phyloP scores from a whole-genome alignment of 2,797 vertebrate genomes.

The Pseudochaenichthys georgianus region DNA sequence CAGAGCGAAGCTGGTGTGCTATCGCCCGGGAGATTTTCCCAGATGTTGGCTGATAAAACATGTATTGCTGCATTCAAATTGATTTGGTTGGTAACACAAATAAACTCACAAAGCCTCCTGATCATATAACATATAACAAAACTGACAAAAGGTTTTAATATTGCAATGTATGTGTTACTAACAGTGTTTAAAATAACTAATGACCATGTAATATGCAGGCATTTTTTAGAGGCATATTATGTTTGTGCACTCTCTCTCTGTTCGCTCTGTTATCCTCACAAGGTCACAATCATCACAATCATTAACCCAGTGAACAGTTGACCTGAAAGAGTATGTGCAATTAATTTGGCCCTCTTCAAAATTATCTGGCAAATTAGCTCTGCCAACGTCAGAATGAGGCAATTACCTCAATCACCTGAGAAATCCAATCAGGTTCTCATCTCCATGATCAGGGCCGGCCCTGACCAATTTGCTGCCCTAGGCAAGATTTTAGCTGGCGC shows the following conservation, averaged over 20 bases:
- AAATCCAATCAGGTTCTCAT: conserved; percentile 53
- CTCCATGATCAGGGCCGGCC: no score
- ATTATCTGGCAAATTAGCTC: conserved; percentile 77
- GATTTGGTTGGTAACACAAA: neutral
- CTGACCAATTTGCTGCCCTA: no score
- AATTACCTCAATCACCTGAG: conserved; percentile 61
- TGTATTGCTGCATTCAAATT: neutral
- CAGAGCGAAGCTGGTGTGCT: no score
- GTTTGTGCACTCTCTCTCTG: neutral
- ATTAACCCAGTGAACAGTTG: conserved; percentile 83
- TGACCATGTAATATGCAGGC: neutral
- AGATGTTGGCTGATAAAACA: neutral
- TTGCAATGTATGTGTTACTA: neutral
- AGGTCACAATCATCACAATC: conserved; percentile 75
- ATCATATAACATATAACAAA: neutral
- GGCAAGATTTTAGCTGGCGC: no score
- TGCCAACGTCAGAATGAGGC: conserved; percentile 59
- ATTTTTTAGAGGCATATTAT: neutral
- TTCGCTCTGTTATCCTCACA: conserved; percentile 39
- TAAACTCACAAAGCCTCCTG: neutral
- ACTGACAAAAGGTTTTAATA: neutral
- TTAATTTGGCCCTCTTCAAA: conserved; percentile 62
- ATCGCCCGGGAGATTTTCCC: neutral
- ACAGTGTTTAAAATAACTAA: neutral
- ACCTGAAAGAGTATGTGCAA: conserved; percentile 61